These are phyloP conservation scores for Borostomias antarcticus DNA, from an alignment of 2,797 vertebrate species.

Conservation along the genomic window DNA sequence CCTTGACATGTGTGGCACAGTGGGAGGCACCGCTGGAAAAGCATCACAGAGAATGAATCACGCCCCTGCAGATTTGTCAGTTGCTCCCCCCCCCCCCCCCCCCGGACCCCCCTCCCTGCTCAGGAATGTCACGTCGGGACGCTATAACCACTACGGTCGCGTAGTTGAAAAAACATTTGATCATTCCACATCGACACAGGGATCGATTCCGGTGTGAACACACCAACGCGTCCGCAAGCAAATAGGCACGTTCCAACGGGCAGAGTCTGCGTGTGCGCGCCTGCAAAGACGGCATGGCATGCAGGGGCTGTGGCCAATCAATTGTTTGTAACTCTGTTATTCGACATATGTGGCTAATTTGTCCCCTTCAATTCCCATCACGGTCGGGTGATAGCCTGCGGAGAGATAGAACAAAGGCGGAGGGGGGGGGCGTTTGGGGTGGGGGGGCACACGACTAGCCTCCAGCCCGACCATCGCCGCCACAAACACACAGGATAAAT, in stretches of 20 bases:
- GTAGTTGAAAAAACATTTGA: constrained; percentile 13
- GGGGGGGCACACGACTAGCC: constrained; percentile 47
- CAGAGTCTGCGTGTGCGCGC: constrained; percentile 6
- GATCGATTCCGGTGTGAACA: constrained; percentile 35
- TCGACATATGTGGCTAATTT: constrained; percentile 71
- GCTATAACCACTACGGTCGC: constrained; percentile 19
- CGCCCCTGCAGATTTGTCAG: constrained; percentile 50
- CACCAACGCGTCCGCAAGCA: constrained; percentile 24
- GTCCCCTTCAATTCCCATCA: constrained; percentile 65
- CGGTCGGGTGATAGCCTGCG: constrained; percentile 59
- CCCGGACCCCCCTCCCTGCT: constrained; percentile 49
- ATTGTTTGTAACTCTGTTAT: constrained; percentile 64
- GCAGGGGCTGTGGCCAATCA: constrained; percentile 63
- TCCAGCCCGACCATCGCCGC: constrained; percentile 54
- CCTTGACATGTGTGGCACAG: constrained; percentile 43
- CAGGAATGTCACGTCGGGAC: constrained; percentile 57
- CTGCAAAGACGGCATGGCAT: constrained; percentile 12
- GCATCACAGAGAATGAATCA: constrained; percentile 66
- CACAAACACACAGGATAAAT: constrained; percentile 67
- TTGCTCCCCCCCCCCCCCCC: neutral
- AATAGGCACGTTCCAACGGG: constrained; percentile 7
- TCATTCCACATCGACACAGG: constrained; percentile 23
- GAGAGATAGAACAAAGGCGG: constrained; percentile 57
- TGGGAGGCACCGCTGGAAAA: constrained; percentile 58
- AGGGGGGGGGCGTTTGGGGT: too few relatives aligned